These are phyloP conservation scores for Drosophila seguyi DNA, from an alignment of 1,140 invertebrate species.

Conservation along the genomic window DNA sequence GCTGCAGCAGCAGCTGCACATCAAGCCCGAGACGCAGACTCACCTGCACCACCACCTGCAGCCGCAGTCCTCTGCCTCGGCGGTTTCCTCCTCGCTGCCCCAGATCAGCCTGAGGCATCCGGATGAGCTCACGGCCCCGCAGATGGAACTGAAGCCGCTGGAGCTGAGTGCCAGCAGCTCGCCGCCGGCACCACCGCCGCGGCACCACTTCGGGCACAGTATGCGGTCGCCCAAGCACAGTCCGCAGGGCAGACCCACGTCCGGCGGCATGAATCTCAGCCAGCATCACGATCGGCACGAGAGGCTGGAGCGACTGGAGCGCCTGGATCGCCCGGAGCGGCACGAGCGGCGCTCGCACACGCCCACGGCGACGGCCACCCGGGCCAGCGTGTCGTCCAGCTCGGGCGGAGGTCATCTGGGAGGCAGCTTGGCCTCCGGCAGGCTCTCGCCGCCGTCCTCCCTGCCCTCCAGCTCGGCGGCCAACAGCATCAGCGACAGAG, in stretches of 20 bases:
- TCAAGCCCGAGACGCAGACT: constrained; percentile 77
- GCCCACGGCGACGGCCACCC: constrained; percentile 64
- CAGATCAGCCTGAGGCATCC: constrained; percentile 75
- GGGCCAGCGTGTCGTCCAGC: constrained; percentile 44
- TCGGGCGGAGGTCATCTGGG: constrained; percentile 38
- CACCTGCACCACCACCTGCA: constrained; percentile 76
- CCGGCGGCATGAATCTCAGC: constrained; percentile 56
- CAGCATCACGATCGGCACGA: constrained; percentile 49
- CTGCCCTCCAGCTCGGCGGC: constrained; percentile 30
- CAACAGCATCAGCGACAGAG: constrained; percentile 74
- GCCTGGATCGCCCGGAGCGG: constrained; percentile 58
- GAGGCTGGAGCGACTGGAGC: constrained; percentile 53
- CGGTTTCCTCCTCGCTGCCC: constrained; percentile 46
- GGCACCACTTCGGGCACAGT: constrained; percentile 65
- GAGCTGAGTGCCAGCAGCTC: constrained; percentile 61
- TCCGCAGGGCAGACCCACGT: constrained; percentile 50
- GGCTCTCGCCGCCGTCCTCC: constrained; percentile 54
- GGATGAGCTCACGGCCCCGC: constrained; percentile 73
- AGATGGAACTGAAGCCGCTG: constrained; percentile 70
- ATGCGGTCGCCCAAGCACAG: constrained; percentile 75
- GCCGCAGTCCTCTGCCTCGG: constrained; percentile 26
- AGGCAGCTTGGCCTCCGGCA: constrained; percentile 14
- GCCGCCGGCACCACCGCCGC: constrained; percentile 63
- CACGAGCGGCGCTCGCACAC: constrained; percentile 69
- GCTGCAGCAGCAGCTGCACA: constrained; percentile 78